Evolutionary conservation across 2,113 vertebrate genomes (phyloP).

Genomic region (Hippocampus barbouri): DNA sequence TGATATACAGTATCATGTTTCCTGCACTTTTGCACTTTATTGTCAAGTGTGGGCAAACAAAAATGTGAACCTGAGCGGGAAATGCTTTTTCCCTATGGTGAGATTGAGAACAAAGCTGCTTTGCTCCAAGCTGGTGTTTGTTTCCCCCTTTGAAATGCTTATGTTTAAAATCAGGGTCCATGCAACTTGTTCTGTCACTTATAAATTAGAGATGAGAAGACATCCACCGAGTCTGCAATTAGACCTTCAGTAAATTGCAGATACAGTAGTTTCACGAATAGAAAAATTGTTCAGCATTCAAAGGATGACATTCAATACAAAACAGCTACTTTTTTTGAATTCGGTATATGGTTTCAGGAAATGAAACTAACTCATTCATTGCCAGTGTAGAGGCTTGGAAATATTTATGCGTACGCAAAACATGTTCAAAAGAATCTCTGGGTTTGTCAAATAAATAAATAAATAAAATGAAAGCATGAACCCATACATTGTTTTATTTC

Average conservation of each 20-base stretch:
- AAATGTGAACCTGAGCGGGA: conserved; percentile 20
- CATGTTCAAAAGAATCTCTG: no score
- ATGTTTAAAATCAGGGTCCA: conserved; percentile 55
- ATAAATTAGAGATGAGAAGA: conserved; percentile 41
- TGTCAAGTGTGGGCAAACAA: conserved; percentile 11
- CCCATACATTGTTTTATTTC: no score
- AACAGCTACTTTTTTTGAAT: neutral
- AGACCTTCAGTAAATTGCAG: neutral
- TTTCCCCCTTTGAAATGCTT: conserved; percentile 52
- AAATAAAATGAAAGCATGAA: no score
- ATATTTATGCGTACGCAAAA: no score
- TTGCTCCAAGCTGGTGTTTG: conserved; percentile 58
- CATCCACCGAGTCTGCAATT: conserved; percentile 24
- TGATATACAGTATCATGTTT: conserved; percentile 2
- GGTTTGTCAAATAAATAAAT: no score
- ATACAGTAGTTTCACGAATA: neutral
- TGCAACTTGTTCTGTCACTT: conserved; percentile 63
- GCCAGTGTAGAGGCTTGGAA: no score
- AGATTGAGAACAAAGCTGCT: conserved; percentile 54
- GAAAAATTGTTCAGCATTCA: neutral
- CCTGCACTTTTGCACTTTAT: conserved; percentile 2
- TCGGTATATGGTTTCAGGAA: no score
- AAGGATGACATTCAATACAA: neutral
- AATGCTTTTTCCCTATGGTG: conserved; percentile 59
- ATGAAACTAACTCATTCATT: no score